Percentiles rank a stretch among this genome's conserved stretches.
Evolutionary conservation across 92 coral and sea anemone species (phyloP).

Genomic region (Parazoanthus atlanticus): DNA sequence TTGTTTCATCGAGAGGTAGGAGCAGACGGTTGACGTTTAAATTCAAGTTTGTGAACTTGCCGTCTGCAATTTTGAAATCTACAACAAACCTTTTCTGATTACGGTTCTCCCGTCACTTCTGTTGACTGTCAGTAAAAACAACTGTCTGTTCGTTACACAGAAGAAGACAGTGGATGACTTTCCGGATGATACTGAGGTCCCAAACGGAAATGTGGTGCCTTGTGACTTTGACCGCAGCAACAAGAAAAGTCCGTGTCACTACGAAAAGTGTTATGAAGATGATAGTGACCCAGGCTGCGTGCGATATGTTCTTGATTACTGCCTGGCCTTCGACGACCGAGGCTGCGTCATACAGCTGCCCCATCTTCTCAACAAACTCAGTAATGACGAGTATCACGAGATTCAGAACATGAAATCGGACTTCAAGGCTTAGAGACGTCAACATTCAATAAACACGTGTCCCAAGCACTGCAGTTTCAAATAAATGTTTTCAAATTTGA

Average conservation of each 20-base stretch:
- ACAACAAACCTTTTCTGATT: no score
- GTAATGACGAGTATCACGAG: slow-evolving; percentile 52
- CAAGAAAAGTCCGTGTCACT: slow-evolving; percentile 80
- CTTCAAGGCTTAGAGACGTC: slow-evolving; percentile 22
- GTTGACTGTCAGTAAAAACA: no score
- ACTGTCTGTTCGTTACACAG: not conserved
- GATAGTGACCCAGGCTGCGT: slow-evolving; percentile 68
- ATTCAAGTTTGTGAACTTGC: no score
- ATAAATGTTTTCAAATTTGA: no score
- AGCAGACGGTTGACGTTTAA: no score
- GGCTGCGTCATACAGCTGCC: slow-evolving; percentile 95
- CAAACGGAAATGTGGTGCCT: slow-evolving; percentile 27
- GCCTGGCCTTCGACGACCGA: slow-evolving; percentile 81
- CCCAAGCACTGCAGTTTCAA: not conserved
- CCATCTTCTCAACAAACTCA: slow-evolving; percentile 79
- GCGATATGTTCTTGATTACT: slow-evolving; percentile 84
- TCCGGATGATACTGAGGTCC: not conserved
- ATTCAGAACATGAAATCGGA: slow-evolving; percentile 59
- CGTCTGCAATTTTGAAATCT: no score
- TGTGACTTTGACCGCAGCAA: slow-evolving; percentile 90
- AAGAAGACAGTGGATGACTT: slow-evolving; percentile 33
- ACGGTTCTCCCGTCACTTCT: no score
- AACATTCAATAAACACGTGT: not conserved
- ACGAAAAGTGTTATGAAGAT: slow-evolving; percentile 53
- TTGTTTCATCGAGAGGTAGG: no score